phyloP scores from a whole-genome alignment of 2,888 invertebrate genomes.

The Xestoiulus laeticollis region DNA sequence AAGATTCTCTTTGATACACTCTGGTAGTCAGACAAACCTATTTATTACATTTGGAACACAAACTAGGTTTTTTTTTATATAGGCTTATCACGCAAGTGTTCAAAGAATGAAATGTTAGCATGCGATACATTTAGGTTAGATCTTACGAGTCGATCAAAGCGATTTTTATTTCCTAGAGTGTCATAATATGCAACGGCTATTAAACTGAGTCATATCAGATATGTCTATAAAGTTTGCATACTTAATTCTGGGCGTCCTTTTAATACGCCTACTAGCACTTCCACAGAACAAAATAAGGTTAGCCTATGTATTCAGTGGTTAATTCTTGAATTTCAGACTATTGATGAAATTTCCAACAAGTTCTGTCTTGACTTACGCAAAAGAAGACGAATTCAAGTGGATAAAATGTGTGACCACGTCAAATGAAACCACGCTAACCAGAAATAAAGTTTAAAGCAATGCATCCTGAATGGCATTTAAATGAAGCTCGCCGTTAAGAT shows the following conservation, averaged over 20 bases:
- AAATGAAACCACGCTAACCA: no score
- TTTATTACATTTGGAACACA: conserved; percentile 3
- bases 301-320: no score
- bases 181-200: neutral
- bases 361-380: no score
- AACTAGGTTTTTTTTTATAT: neutral
- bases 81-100: neutral
- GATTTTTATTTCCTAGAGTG: neutral
- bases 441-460: no score
- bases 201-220: neutral
- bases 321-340: no score
- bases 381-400: no score
- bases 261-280: neutral
- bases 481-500: no score
- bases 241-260: neutral
- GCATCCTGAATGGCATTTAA: no score
- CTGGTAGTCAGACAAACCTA: neutral
- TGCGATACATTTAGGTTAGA: neutral
- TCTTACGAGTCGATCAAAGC: conserved; percentile 3
- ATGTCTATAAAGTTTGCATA: neutral
- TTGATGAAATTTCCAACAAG: no score
- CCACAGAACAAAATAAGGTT: neutral
- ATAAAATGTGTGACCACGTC: no score
- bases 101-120: neutral
- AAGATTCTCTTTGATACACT: neutral